Conservation (phyloP, 2,113 vertebrate genomes). For the Nothoprocta perdicaria region DNA sequence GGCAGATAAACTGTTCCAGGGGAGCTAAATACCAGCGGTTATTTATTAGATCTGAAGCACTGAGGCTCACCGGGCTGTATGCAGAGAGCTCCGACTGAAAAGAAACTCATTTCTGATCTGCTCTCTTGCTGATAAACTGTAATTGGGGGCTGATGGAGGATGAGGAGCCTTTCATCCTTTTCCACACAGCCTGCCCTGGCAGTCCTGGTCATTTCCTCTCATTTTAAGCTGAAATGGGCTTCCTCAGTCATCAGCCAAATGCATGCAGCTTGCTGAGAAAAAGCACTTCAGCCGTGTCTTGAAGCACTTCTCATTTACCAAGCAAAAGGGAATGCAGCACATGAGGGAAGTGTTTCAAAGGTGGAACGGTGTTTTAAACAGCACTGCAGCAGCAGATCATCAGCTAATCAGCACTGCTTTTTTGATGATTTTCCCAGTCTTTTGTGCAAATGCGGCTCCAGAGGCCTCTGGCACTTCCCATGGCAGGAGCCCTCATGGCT, state of each 20-base stretch:
- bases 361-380: constrained; percentile 55
- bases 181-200: constrained; percentile 50
- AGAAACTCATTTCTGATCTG: constrained; percentile 71
- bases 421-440: constrained; percentile 14
- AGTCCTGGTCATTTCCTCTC: constrained; percentile 70
- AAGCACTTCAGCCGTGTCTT: constrained; percentile 66
- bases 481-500: neutral
- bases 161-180: constrained; percentile 57
- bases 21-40: constrained; percentile 21
- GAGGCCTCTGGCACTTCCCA: rapidly evolving
- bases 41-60: constrained; percentile 52
- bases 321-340: constrained; percentile 70
- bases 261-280: constrained; percentile 69
- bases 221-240: constrained; percentile 35
- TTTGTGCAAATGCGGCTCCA: neutral
- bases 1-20: constrained; percentile 25
- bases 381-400: constrained; percentile 34
- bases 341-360: constrained; percentile 54
- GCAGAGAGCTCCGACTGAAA: constrained; percentile 39
- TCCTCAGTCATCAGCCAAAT: constrained; percentile 66
- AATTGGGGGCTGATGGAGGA: constrained; percentile 72
- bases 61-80: constrained; percentile 17
- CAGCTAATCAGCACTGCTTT: constrained; percentile 8
- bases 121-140: constrained; percentile 74
- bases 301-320: constrained; percentile 72